Evolutionary conservation across 2,888 invertebrate genomes (phyloP).

Genomic region (Yponomeuta evonymella): DNA sequence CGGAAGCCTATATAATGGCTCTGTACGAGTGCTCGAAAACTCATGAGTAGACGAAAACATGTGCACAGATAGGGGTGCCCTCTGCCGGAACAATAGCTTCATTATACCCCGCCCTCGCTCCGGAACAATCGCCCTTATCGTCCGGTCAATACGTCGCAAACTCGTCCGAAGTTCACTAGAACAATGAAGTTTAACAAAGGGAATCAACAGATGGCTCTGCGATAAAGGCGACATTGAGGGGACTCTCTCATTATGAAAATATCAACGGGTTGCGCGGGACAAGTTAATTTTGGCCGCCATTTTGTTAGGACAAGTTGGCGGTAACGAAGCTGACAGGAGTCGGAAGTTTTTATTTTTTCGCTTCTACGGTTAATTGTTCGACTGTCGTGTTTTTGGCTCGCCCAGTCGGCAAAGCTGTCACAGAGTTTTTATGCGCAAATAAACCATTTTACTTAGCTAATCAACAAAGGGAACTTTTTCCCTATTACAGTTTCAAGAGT

Average conservation of each 20-base stretch:
- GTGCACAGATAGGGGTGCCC: slow-evolving; percentile 51
- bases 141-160: slow-evolving; percentile 31
- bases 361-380: background rate
- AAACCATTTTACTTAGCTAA: too few species aligned
- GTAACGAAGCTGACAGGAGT: slow-evolving; percentile 17
- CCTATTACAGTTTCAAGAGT: too few species aligned
- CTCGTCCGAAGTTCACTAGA: slow-evolving; percentile 28
- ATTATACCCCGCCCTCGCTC: slow-evolving; percentile 38
- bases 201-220: slow-evolving; percentile 62
- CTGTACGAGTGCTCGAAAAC: slow-evolving; percentile 39
- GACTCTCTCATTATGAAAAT: slow-evolving; percentile 49
- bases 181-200: slow-evolving; percentile 52
- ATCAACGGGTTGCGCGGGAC: slow-evolving; percentile 34
- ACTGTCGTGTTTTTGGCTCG: too few species aligned
- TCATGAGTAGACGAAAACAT: slow-evolving; percentile 41
- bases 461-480: too few species aligned
- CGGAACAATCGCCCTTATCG: slow-evolving; percentile 41
- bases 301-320: slow-evolving; percentile 4
- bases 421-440: too few species aligned
- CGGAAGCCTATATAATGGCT: background rate
- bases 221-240: slow-evolving; percentile 45
- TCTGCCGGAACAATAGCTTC: slow-evolving; percentile 47
- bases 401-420: too few species aligned
- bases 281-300: slow-evolving; percentile 20
- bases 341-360: background rate